Percentiles rank a stretch among this genome's conserved stretches.
Evolutionary conservation across 2,797 vertebrate species (phyloP).

Genomic region (Galago senegalensis): DNA sequence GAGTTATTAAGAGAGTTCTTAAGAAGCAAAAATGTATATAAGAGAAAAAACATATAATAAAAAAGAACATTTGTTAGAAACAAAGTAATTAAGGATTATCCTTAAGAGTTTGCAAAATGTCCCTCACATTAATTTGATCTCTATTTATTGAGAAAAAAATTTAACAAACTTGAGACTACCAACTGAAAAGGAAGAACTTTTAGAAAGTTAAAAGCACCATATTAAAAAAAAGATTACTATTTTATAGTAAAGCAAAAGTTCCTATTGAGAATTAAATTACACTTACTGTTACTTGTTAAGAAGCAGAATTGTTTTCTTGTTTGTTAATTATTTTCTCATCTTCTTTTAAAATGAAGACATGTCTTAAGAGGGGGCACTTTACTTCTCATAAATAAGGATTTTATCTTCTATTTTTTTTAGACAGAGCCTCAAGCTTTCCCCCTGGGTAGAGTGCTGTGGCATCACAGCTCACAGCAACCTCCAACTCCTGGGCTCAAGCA

Average conservation of each 20-base stretch:
- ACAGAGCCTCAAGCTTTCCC: too few relatives aligned
- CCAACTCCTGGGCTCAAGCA: too few relatives aligned
- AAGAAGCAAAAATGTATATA: not conserved
- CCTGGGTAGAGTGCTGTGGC: too few relatives aligned
- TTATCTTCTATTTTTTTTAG: too few relatives aligned
- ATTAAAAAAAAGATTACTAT: slow-evolving; percentile 1
- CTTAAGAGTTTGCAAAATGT: slow-evolving; percentile 54
- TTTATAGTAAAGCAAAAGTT: slow-evolving; percentile 54
- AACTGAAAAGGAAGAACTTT: slow-evolving; percentile 45
- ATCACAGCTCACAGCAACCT: too few relatives aligned
- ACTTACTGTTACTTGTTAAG: slow-evolving; percentile 22
- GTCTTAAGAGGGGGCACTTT: slow-evolving; percentile 36
- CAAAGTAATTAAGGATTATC: not conserved
- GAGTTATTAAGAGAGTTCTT: slow-evolving; percentile 41
- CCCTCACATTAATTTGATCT: slow-evolving; percentile 24
- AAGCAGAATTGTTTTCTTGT: slow-evolving; percentile 20
- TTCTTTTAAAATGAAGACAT: slow-evolving; percentile 49
- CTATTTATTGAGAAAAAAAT: slow-evolving; percentile 12
- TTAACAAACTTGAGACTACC: not conserved
- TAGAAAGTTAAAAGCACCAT: slow-evolving; percentile 50
- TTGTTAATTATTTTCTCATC: slow-evolving; percentile 56
- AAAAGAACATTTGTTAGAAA: slow-evolving; percentile 23
- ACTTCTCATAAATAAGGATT: not conserved
- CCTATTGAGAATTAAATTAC: slow-evolving; percentile 21
- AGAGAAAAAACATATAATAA: slow-evolving; percentile 3